Evolutionary conservation across 2,797 vertebrate genomes (phyloP).

Genomic region (Scyliorhinus canicula): DNA sequence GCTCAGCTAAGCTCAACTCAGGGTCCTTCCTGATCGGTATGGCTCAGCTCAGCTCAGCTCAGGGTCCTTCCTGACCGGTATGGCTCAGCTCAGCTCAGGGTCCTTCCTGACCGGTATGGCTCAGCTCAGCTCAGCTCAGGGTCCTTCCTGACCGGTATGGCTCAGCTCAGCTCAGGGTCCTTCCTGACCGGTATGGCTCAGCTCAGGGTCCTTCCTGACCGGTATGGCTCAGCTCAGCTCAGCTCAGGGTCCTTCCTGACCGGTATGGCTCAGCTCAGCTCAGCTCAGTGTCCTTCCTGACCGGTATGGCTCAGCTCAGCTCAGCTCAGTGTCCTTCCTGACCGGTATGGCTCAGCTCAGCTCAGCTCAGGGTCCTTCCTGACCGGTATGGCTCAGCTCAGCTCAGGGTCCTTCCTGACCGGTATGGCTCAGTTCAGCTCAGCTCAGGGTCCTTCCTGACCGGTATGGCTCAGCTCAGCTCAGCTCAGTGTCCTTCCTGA

Average conservation of each 20-base stretch:
- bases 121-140: neutral
- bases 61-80: too few species aligned
- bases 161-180: neutral
- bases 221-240: too few species aligned
- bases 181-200: neutral
- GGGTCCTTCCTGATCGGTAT: neutral
- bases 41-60: neutral
- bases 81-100: neutral
- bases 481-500: neutral
- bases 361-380: too few species aligned
- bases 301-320: too few species aligned
- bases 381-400: neutral
- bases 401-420: neutral
- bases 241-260: neutral
- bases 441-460: too few species aligned
- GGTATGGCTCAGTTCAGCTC: neutral
- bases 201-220: too few species aligned
- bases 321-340: neutral
- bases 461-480: too few species aligned
- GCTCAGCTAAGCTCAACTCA: neutral
- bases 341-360: neutral
- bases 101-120: neutral
- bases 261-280: neutral
- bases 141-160: too few species aligned
- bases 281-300: too few species aligned